These are phyloP conservation scores for Elaphurus davidianus DNA, from an alignment of 2,113 vertebrate species.

Conservation along the genomic window DNA sequence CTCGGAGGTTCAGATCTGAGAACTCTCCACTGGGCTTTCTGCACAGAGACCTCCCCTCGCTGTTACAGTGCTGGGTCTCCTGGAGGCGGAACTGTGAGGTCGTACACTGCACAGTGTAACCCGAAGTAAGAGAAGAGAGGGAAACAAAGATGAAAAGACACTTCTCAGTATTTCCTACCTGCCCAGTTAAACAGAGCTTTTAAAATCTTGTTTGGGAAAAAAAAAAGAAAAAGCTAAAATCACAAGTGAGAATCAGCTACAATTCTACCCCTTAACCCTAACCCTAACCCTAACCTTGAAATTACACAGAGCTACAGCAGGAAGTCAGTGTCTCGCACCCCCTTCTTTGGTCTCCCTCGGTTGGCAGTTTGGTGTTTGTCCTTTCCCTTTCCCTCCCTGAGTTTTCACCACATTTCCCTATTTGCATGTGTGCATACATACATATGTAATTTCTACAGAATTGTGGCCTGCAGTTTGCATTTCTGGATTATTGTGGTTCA, in stretches of 20 bases:
- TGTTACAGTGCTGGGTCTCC: not conserved
- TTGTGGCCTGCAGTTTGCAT: not conserved
- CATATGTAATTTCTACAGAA: not conserved
- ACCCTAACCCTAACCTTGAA: too few species aligned
- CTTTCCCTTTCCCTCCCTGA: not conserved
- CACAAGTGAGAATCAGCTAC: not conserved
- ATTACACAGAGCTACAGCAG: not conserved
- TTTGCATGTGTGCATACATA: not conserved
- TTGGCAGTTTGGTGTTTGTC: not conserved
- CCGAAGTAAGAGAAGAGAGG: not conserved
- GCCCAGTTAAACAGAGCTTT: not conserved
- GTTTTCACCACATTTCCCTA: not conserved
- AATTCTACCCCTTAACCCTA: not conserved
- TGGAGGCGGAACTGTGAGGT: not conserved
- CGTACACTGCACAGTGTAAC: not conserved
- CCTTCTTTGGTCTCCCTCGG: not conserved
- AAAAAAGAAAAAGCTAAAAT: not conserved
- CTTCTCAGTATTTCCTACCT: not conserved
- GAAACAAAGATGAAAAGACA: not conserved
- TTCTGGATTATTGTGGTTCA: not conserved
- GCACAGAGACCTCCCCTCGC: not conserved
- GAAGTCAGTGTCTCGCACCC: not conserved
- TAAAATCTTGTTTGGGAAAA: not conserved
- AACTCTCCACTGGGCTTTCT: not conserved
- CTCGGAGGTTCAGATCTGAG: not conserved